Conservation (phyloP, 2,888 invertebrate species). For the Linnaemya tessellans region DNA sequence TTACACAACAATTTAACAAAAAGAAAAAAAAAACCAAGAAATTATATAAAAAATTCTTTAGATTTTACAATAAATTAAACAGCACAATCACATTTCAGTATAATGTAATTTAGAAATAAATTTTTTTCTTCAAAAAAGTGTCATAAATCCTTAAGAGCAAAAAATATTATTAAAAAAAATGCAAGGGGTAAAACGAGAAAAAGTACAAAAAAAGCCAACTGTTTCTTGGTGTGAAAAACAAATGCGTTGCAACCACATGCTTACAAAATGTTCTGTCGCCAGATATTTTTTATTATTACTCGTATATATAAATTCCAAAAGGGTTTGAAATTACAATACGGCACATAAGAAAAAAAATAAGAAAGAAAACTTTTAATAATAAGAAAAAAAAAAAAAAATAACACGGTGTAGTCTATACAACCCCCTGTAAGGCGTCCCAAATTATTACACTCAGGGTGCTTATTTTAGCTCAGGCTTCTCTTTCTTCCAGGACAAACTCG, state of each 20-base stretch:
- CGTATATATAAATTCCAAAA: slow-evolving; percentile 38
- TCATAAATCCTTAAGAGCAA: slow-evolving; percentile 48
- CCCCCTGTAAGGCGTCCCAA: slow-evolving; percentile 67
- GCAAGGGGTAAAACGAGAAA: slow-evolving; percentile 40
- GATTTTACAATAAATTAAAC: slow-evolving; percentile 69
- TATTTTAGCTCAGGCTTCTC: slow-evolving; percentile 18
- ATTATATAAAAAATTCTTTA: slow-evolving; percentile 43
- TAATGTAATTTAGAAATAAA: slow-evolving; percentile 58
- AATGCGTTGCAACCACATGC: slow-evolving; percentile 69
- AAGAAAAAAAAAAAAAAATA: slow-evolving; percentile 50
- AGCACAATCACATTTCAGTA: slow-evolving; percentile 67
- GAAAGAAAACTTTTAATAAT: slow-evolving; percentile 37
- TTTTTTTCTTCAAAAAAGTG: slow-evolving; percentile 59
- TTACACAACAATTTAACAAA: slow-evolving; percentile 66
- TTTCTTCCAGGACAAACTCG: background rate
- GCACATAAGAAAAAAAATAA: slow-evolving; percentile 13
- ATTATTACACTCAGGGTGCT: slow-evolving; percentile 58
- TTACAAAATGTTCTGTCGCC: slow-evolving; percentile 64
- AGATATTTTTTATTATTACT: slow-evolving; percentile 42
- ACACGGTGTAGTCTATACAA: slow-evolving; percentile 51
- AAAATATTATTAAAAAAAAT: slow-evolving; percentile 18
- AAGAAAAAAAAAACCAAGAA: slow-evolving; percentile 32
- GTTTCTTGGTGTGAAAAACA: slow-evolving; percentile 55
- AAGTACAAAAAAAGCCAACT: slow-evolving; percentile 6
- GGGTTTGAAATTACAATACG: slow-evolving; percentile 67